phyloP scores from a whole-genome alignment of 2,797 vertebrate species.

The Phoebastria nigripes region DNA sequence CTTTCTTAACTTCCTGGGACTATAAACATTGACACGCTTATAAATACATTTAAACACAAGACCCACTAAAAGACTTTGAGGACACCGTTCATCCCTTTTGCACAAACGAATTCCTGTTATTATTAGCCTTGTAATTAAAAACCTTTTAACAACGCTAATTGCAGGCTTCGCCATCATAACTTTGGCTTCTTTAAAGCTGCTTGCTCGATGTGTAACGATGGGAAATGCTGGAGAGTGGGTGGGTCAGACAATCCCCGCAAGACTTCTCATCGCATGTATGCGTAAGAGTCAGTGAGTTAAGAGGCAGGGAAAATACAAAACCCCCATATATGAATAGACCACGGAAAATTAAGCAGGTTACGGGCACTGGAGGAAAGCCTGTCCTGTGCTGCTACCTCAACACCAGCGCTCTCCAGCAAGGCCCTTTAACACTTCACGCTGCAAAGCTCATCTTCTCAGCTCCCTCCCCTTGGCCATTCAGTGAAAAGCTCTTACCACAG shows the following conservation, averaged over 20 bases:
- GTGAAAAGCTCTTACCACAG: not conserved
- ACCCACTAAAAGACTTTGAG: slow-evolving; percentile 44
- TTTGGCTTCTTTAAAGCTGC: not conserved
- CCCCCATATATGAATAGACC: not conserved
- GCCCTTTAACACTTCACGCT: not conserved
- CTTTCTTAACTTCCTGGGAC: slow-evolving; percentile 28
- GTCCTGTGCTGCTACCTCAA: not conserved
- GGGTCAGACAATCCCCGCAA: not conserved
- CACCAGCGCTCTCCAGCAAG: not conserved
- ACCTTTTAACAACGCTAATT: slow-evolving; percentile 40
- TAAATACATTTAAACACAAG: slow-evolving; percentile 47
- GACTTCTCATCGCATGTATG: not conserved
- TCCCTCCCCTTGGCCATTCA: not conserved
- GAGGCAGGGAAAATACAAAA: not conserved
- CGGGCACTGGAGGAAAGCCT: not conserved
- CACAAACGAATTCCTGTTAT: slow-evolving; percentile 59
- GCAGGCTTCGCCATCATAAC: slow-evolving; percentile 1
- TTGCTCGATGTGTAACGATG: not conserved
- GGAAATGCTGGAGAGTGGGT: not conserved
- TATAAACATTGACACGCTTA: slow-evolving; percentile 23
- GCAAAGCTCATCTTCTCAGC: not conserved
- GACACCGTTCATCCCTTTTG: slow-evolving; percentile 31
- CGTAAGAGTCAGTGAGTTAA: not conserved
- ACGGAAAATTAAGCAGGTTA: not conserved
- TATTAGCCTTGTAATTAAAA: slow-evolving; percentile 63